Conservation (phyloP, 2,113 vertebrate species). For the rabbit (Oryctolagus cuniculus) region mOryCun1.1 NC_091435.1:147567001-147567500, state of each 20-base stretch:
- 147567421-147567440: not conserved
- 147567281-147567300: not conserved
- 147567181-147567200: not conserved
- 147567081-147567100: not conserved
- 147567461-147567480: not conserved
- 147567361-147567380: constrained; percentile 47
- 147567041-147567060: not conserved
- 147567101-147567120: not conserved
- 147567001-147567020: not conserved
- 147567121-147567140: not conserved
- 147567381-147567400: not conserved
- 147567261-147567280: not conserved
- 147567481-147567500: not conserved
- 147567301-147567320: constrained; percentile 2
- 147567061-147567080: no score
- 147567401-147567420: no score
- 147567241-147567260: not conserved
- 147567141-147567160: not conserved
- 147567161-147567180: not conserved
- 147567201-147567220: not conserved
- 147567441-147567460: not conserved
- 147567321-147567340: not conserved
- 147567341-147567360: constrained; percentile 14
- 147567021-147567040: not conserved
- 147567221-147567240: not conserved